phyloP scores from a whole-genome alignment of 2,888 invertebrate genomes.

The Ophioninae sp. region DNA sequence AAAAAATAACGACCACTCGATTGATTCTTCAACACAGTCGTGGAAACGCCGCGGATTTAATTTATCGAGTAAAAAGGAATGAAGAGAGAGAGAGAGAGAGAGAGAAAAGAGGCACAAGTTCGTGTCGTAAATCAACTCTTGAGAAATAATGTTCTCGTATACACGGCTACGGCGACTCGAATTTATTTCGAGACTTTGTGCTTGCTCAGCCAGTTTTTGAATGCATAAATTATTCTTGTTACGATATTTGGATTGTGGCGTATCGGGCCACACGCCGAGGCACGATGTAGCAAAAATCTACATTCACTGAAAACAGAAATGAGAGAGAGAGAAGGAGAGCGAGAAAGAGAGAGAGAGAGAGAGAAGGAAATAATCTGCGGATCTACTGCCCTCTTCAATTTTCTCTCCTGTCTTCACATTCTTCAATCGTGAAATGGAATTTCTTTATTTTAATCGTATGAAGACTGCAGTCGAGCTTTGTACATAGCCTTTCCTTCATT shows the following conservation, averaged over 20 bases:
- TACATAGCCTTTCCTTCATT: constrained; percentile 77
- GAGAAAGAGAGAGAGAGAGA: neutral
- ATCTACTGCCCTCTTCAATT: constrained; percentile 39
- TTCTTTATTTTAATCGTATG: constrained; percentile 61
- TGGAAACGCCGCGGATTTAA: constrained; percentile 51
- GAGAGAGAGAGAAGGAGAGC: constrained; percentile 8
- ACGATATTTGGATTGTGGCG: constrained; percentile 60
- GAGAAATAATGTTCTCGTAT: constrained; percentile 52
- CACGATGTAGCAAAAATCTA: constrained; percentile 44
- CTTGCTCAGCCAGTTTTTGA: constrained; percentile 63
- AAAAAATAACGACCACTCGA: constrained; percentile 33
- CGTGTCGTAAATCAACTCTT: constrained; percentile 54
- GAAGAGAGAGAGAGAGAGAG: constrained; percentile 37
- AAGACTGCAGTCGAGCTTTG: constrained; percentile 79
- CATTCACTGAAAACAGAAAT: constrained; percentile 14
- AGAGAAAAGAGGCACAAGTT: constrained; percentile 41
- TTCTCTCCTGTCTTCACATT: constrained; percentile 22
- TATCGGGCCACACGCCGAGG: constrained; percentile 50
- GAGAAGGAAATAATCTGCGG: constrained; percentile 17
- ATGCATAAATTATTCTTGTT: constrained; percentile 60
- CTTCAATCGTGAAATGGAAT: constrained; percentile 46
- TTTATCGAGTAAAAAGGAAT: constrained; percentile 53
- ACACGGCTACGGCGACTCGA: constrained; percentile 66
- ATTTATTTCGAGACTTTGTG: constrained; percentile 63
- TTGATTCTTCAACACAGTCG: constrained; percentile 58